Base-by-base conservation (phyloP, 2,113 vertebrate species). In the Myanophis thanlyinensis region DNA sequence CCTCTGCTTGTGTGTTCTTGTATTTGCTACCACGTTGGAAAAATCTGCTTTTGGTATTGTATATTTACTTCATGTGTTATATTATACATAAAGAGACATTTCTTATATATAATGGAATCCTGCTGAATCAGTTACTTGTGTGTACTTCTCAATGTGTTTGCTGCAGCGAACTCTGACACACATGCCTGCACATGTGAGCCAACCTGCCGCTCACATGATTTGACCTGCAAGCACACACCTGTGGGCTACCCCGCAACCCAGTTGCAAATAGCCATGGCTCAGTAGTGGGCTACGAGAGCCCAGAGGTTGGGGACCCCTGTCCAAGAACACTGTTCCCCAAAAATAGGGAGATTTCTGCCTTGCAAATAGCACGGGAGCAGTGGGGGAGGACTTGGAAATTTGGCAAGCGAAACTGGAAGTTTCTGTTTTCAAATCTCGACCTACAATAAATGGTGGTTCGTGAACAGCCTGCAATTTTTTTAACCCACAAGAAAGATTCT, bases 151-250 rank as follows among this genome's bases (percentile, higher is more conserved):
- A n/a, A n/a, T n/a, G n/a, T n/a, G n/a, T n/a, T n/a, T n/a, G n/a
- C n/a, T n/a, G n/a, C n/a, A n/a, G n/a, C n/a, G n/a, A n/a, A n/a
- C n/a, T n/a, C n/a, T n/a, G n/a, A n/a, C n/a, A n/a, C 25, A 11
- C 56, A 23, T 7, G 3, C 56, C 11, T 27, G 56, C 0, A 1
- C 10, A 3, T 59, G 23, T 4, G 3, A 4, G 0, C 11, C 27
- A 12, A 3, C 11, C 27, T 4, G 1, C 59, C 11, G 12, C 62
- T 67, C 30, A 5, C 12, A 0, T n/a, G 30, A 67, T n/a, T 67
- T 0, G 0, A n/a, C 4, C 30, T n/a, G 30, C 62, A 67, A 15
- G 54, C 22, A 0, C 62, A 6, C 30, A 5, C 30, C 0, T 1
- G 4, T 67, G 62, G 5, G 12, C 12, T 2, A 4, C 8, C 25